A percentile compares a stretch with the other conserved stretches of the same genome.
Evolutionary conservation across 2,797 vertebrate genomes (phyloP).

Genomic region (Gymnothorax reevesii): DNA sequence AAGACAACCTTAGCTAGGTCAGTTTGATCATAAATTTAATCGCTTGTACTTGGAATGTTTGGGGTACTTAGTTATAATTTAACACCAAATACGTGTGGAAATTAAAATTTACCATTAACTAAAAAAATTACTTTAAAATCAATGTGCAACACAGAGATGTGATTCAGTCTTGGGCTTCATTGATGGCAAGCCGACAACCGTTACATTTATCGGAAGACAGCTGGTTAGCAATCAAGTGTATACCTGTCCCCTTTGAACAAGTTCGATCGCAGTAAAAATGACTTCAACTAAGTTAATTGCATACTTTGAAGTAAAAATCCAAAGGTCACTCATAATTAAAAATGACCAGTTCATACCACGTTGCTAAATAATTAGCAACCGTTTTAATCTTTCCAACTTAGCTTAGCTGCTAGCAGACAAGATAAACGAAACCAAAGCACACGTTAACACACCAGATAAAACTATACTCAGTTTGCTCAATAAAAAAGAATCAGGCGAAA

Average conservation of each 20-base stretch:
- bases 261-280: not conserved
- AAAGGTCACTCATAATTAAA: not conserved
- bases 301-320: not conserved
- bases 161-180: not conserved
- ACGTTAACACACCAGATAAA: not conserved
- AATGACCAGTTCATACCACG: not conserved
- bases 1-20: not conserved
- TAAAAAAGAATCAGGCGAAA: conserved; percentile 11
- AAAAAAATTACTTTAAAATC: not conserved
- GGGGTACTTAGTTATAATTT: not conserved
- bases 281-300: not conserved
- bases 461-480: not conserved
- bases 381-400: conserved; percentile 1
- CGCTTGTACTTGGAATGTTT: not conserved
- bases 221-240: not conserved
- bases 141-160: not conserved
- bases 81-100: not conserved
- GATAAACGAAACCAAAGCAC: conserved; percentile 21
- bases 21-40: not conserved
- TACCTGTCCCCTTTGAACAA: not conserved
- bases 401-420: conserved; percentile 7
- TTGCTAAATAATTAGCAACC: not conserved
- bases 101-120: not conserved
- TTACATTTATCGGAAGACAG: not conserved
- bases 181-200: not conserved